phyloP scores from a whole-genome alignment of 2,797 vertebrate genomes.

The Leontopithecus rosalia region DNA sequence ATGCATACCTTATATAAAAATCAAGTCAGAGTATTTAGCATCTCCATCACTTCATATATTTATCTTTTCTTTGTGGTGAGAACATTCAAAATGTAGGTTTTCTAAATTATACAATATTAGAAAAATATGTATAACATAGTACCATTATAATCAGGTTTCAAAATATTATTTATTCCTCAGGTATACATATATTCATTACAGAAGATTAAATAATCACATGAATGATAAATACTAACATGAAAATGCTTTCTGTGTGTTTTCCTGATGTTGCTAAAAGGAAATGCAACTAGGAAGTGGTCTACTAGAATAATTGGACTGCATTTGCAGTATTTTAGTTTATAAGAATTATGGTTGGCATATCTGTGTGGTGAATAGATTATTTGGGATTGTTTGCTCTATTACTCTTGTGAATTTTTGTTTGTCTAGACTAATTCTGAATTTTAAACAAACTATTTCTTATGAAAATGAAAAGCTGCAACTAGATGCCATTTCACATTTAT shows the following conservation, averaged over 20 bases:
- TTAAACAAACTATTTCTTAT: background rate
- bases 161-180: background rate
- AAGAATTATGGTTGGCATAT: background rate
- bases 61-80: background rate
- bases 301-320: background rate
- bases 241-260: background rate
- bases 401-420: background rate
- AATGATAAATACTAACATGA: background rate
- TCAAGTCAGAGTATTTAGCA: background rate
- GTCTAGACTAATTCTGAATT: background rate
- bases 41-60: background rate
- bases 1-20: background rate
- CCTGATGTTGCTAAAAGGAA: background rate
- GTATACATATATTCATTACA: background rate
- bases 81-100: background rate
- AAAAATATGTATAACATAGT: background rate
- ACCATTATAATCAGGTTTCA: background rate
- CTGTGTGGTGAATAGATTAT: background rate
- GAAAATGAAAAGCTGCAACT: background rate
- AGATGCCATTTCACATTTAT: background rate
- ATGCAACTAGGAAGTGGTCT: background rate
- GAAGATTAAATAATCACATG: background rate
- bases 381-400: background rate
- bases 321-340: background rate
- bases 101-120: background rate